Base-by-base conservation (phyloP, 2,888 invertebrate species). In the Phaonia tiefii region DNA sequence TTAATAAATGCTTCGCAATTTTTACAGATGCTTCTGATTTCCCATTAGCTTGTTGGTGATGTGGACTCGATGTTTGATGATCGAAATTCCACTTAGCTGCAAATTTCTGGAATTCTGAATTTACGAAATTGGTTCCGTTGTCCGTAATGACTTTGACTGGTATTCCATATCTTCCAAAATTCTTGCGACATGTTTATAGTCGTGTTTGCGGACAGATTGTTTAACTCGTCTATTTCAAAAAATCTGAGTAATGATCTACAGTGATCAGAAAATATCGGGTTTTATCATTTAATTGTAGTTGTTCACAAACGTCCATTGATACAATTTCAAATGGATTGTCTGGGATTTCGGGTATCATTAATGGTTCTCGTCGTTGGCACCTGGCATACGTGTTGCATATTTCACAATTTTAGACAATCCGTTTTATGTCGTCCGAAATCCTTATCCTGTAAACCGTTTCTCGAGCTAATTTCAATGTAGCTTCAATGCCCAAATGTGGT, bases 241-340 rank as follows among this genome's bases (percentile, higher is more conserved):
- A 82, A 51, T 80, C 80, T 1, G 72, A 83, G 17, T 74, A 80
- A 11, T 83, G 73, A 26, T 77, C 79, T 0, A 69, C 75, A 5
- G 80, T 79, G 5, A 79, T 66, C 15, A 79, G 42, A 25, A 82
- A 49, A 42, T 74, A 56, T 37, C 51, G 22, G 1, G 42, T 83
- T 26, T 70, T 65, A 8, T 71, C 54, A 11, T 67, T 63, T n/a
- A 70, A 2, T 42, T 42, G 26, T 7, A 80, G 10, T n/a, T n/a
- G n/a, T 31, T 80, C 74, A 10, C 22, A 83, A 3, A 80, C 39
- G 44, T 80, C 76, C 65, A 80, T 75, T 13, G 75, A 75, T 4
- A 60, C 15, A 7, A 75, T 73, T 58, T 83, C 70, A 31, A 83
- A 83, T 7, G 77, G 78, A 8, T 49, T 56, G 2, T 13, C 5